These are phyloP conservation scores for Copsychus sechellarum DNA, from an alignment of 2,113 vertebrate genomes.

Conservation along the genomic window DNA sequence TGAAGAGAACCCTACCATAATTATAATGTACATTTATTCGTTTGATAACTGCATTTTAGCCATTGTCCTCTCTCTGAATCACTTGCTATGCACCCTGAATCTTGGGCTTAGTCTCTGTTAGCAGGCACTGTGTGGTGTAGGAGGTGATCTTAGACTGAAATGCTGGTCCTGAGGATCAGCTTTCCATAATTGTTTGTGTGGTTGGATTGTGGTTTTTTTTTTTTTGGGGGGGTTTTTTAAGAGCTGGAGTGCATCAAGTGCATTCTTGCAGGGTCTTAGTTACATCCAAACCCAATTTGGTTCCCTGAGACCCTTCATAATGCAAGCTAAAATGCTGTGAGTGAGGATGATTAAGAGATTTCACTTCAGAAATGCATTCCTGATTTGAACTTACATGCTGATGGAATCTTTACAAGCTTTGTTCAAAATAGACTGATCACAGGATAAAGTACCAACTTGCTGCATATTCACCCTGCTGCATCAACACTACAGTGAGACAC, in stretches of 20 bases:
- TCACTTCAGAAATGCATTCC: not conserved
- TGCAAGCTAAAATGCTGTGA: not conserved
- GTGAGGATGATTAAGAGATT: not conserved
- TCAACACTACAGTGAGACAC: not conserved
- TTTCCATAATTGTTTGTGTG: not conserved
- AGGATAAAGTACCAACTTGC: not conserved
- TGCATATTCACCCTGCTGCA: not conserved
- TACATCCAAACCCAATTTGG: not conserved
- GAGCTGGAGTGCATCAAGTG: not conserved
- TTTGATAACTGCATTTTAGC: not conserved
- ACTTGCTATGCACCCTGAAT: not conserved
- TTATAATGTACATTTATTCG: not conserved
- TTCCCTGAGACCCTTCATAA: not conserved
- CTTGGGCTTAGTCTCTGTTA: not conserved
- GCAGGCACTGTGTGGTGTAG: not conserved
- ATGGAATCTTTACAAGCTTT: not conserved
- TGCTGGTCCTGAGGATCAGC: not conserved
- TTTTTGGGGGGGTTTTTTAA: not conserved
- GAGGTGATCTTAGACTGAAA: not conserved
- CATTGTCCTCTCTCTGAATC: not conserved
- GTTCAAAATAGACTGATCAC: not conserved
- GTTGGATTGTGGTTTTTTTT: not conserved
- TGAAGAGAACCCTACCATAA: not conserved
- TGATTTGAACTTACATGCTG: not conserved
- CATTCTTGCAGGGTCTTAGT: not conserved